Base-by-base conservation (phyloP, 2,888 invertebrate genomes). In the Thecocarcelia acutangulata region DNA sequence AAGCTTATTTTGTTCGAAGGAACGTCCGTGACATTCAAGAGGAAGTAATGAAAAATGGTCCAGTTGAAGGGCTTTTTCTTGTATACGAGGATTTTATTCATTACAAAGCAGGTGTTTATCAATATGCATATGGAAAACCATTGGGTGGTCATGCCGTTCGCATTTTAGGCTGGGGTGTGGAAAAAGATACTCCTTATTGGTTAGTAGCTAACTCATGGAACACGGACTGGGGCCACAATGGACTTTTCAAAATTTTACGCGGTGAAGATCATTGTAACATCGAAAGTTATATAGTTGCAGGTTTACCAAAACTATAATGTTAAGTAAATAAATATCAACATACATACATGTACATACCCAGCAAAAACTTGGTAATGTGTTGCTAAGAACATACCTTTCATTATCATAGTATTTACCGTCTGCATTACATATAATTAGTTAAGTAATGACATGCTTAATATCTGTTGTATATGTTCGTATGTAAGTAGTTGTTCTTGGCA, bases 161-260 rank as follows among this genome's bases (percentile, higher is more conserved):
- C 87, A 94, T 97, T 64, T 90, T 97, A 59, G 97, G 98, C n/a
- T 98, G 97, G 96, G 97, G 98, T 52, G 93, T 93, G 0, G 95
- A 96, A 84, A 93, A 93, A 59, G 93, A 93, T 9, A 93, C 93
- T 68, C 95, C 95, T 58, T 98, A 97, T 90, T 98, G 98, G 98
- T 92, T 97, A 19, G 93, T 97, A 85, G 97, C 96, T 68, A 98
- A 98, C 92, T 97, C 96, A 0, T 98, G 97, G 97, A 97, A 98
- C 91, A 92, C 93, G 0, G 97, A 97, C 90, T 98, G 97, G 97
- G 97, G 97, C 84, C 94, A 96, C 89, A 93, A 94, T 88, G 97
- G 97, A 4, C 96, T 93, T 91, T 97, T 97, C 92, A 97, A 96
- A 91, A 97, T 97, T 84, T 91, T 95, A 19, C 93, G 97, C 77